Evolutionary conservation across 2,888 invertebrate species (phyloP).

Genomic region (Peribatodes rhomboidaria): DNA sequence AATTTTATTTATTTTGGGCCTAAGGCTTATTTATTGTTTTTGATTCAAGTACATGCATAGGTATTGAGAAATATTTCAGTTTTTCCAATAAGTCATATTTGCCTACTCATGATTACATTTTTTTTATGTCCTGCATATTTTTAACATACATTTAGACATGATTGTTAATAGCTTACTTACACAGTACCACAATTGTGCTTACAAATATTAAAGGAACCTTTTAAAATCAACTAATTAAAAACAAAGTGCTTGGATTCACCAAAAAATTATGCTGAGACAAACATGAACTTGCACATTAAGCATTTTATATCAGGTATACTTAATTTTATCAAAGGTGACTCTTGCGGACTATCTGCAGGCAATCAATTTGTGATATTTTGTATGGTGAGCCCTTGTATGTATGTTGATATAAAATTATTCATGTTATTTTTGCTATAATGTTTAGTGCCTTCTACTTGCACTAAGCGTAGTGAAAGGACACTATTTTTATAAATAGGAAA

Average conservation of each 20-base stretch:
- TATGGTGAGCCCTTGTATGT: constrained; percentile 37
- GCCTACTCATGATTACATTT: neutral
- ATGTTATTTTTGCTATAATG: constrained; percentile 28
- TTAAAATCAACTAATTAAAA: neutral
- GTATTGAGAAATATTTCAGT: neutral
- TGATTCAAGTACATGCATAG: neutral
- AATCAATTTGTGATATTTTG: constrained; percentile 26
- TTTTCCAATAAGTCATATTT: neutral
- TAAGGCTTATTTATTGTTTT: neutral
- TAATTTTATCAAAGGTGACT: neutral
- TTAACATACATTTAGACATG: neutral
- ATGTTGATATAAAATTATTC: constrained; percentile 43
- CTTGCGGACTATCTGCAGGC: neutral
- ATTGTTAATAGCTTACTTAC: neutral
- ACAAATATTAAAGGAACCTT: neutral
- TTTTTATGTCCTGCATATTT: neutral
- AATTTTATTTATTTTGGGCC: constrained; percentile 7
- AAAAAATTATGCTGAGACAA: neutral
- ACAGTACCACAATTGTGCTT: neutral
- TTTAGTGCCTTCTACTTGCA: constrained; percentile 36
- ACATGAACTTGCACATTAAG: neutral
- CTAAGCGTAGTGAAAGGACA: constrained; percentile 22
- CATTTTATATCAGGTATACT: neutral
- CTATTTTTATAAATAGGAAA: constrained; percentile 30
- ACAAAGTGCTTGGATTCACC: neutral